Base-by-base conservation (phyloP, 2,888 invertebrate species). In the Agrotis segetum region DNA sequence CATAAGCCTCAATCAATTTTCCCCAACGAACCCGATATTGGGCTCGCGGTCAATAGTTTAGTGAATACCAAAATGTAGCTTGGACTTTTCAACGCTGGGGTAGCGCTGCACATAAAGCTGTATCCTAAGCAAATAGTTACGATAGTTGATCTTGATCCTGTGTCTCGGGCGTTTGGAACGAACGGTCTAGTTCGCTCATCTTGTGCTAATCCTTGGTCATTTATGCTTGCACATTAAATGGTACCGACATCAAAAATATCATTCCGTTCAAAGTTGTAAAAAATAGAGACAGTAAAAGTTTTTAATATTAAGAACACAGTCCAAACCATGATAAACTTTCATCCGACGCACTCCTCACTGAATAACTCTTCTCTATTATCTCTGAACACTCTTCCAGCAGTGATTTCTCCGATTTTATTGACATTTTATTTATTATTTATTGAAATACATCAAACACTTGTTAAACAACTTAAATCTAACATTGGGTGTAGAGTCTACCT, bases 381-480 rank as follows among this genome's bases (percentile, higher is more conserved):
- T 96, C 95, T 0, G 94, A 94, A 85, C 89, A 92, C 75, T 95
- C 95, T 0, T 96, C 95, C 53, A 91, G 91, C 47, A 94, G 79
- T 1, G 94, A 95, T 87, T 92, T 95, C 65, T 92, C 92, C 0
- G 95, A 95, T 88, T 94, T 94, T 79, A 93, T 88, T 62, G 96
- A 96, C 96, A 96, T 96, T 78, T 82, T 70, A 14, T 14, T 49
- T 11, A 1, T 82, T 70, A 14, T 14, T 49, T 11, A 1, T 11
- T 21, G 0, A 44, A 21, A 13, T 55, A 29, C 5, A 11, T 19
- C 3, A 19, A 6, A n/a, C 17, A 55, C 17, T 4, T 53, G 24
- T 16, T 16, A 24, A 24, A 52, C 19, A 56, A 3, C 56, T 5
- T n/a, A 9, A 24, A 16, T 14, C 2, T 44, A 3, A 1, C 19